Conservation (phyloP, 2,113 vertebrate genomes). For the Panurus biarmicus region DNA sequence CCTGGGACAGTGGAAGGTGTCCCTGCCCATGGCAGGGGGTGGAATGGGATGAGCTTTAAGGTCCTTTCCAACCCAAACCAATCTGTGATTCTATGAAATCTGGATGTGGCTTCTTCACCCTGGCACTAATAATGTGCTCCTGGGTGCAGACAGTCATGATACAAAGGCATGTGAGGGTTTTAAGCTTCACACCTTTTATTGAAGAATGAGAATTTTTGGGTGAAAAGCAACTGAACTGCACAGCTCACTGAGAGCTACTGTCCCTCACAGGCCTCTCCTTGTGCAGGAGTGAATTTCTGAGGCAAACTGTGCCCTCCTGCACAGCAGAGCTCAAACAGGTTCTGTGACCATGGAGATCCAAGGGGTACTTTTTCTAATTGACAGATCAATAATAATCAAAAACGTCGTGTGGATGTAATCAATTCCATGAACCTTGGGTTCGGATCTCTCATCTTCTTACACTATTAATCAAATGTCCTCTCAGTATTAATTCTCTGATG, state of each 20-base stretch:
- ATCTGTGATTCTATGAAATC: neutral
- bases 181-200: neutral
- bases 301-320: neutral
- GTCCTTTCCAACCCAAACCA: neutral
- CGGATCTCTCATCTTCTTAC: neutral
- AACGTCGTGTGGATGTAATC: neutral
- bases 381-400: neutral
- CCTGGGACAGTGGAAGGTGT: neutral
- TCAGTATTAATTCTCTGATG: neutral
- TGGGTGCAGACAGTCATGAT: neutral
- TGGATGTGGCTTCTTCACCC: neutral
- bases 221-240: neutral
- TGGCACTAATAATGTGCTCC: neutral
- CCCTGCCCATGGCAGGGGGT: neutral
- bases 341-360: neutral
- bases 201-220: neutral
- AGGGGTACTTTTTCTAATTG: neutral
- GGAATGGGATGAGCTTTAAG: neutral
- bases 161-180: neutral
- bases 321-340: neutral
- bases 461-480: neutral
- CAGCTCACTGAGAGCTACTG: neutral
- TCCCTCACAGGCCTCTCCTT: neutral
- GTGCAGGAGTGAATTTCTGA: neutral
- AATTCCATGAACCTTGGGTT: neutral